Evolutionary conservation across 2,888 invertebrate genomes (phyloP).

Genomic region (Dolichomitus sp.): DNA sequence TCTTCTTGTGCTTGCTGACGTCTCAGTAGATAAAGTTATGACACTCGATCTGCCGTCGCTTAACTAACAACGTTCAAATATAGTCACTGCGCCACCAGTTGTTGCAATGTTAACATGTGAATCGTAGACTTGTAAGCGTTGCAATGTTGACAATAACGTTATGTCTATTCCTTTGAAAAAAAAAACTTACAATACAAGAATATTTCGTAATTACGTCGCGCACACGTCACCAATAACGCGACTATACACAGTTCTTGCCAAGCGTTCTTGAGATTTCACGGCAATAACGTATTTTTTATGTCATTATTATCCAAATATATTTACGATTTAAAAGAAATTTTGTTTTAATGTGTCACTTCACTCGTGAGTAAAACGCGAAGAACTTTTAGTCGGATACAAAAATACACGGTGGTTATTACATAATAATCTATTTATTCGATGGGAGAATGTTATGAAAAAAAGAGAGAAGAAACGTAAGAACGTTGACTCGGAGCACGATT

Average conservation of each 20-base stretch:
- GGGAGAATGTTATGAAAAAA: not conserved
- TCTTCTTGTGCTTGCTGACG: not conserved
- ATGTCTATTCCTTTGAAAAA: conserved; percentile 4
- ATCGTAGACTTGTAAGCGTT: conserved; percentile 11
- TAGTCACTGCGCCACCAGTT: conserved; percentile 50
- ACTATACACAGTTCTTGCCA: conserved; percentile 17
- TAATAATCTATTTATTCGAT: conserved; percentile 12
- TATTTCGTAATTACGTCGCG: conserved; percentile 4
- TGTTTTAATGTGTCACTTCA: conserved; percentile 34
- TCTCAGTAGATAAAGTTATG: not conserved
- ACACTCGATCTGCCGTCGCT: conserved; percentile 32
- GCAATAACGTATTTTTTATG: not conserved
- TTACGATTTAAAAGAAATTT: not conserved
- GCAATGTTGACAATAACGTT: not conserved
- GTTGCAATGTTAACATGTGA: conserved; percentile 64
- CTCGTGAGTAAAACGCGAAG: conserved; percentile 9
- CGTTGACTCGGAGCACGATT: not conserved
- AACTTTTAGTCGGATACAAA: not conserved
- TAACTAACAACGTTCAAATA: conserved; percentile 4
- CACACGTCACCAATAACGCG: conserved; percentile 37
- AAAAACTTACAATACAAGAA: not conserved
- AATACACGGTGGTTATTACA: not conserved
- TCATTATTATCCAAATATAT: not conserved
- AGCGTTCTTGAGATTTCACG: not conserved
- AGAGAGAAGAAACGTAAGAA: conserved; percentile 30